Evolutionary conservation across 1,140 invertebrate genomes (phyloP), one percentile per base, ranked within the genome.

Genomic region (Varroa destructor): DNA sequence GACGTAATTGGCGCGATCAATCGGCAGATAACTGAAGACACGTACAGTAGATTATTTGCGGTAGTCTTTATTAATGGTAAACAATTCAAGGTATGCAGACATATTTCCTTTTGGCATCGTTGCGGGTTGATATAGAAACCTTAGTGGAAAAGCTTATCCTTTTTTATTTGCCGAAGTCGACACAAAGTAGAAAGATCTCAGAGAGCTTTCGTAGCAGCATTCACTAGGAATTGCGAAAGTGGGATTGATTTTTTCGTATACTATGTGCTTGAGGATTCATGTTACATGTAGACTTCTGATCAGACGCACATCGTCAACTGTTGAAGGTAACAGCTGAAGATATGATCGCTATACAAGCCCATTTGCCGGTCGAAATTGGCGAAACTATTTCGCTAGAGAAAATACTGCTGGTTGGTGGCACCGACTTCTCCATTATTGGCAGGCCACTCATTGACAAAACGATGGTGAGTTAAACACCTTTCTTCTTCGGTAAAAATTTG

Each of bases 351-450:
- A 6, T 75, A 3, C 6, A 70, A 43, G 71, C 72, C 37, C 56
- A 67, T 51, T 56, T 76, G 36, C 75, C 74, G 37, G 73, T 73
- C 58, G 70, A 75, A 2, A 40, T 73, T 71, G 76, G 76, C 1
- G 74, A 75, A 43, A 72, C 40, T 36, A 75, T 77, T 64, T 70
- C 73, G 37, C 43, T 77, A 5, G 74, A 77, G 70, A 77, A 77
- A 71, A 73, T 75, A 55, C 25, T 77, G 6, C 36, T 75, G 3
- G 71, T 76, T 55, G 76, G 75, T 37, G 73, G 73, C 46, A 43
- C 73, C 37, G 74, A 75, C 71, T 74, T 77, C 6, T 76, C 75
- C 25, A 43, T 77, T 2, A 71, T 77, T 55, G 76, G 76, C 36
- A 61, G 75, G 67, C 75, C 75, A 10, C n/a, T 76, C 12, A 61